Conservation (phyloP, 2,797 vertebrate species). For the Astyanax mexicanus region DNA sequence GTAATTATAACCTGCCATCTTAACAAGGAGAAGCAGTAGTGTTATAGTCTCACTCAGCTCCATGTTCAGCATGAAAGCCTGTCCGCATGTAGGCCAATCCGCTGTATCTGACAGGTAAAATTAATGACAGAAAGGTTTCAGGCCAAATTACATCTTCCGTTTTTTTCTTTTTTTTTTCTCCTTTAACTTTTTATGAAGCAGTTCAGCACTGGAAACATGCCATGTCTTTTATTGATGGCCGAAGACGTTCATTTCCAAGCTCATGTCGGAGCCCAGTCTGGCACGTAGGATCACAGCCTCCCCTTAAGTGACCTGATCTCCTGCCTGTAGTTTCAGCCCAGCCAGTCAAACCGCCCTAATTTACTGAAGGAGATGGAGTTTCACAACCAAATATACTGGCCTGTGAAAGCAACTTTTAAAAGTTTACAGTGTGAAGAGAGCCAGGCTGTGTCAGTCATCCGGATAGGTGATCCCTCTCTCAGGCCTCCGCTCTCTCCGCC, state of each 20-base stretch:
- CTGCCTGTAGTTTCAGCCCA: constrained; percentile 11
- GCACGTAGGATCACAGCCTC: constrained; percentile 17
- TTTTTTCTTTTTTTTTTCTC: constrained; percentile 34
- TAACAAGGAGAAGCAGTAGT: constrained; percentile 43
- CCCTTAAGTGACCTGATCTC: constrained; percentile 49
- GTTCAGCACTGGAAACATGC: constrained; percentile 49
- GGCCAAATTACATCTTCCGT: constrained; percentile 50
- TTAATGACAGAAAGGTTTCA: constrained; percentile 55
- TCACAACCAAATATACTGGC: constrained; percentile 49
- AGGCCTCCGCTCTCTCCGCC: constrained; percentile 22
- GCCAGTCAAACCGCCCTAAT: constrained; percentile 36
- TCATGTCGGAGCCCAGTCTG: constrained; percentile 23
- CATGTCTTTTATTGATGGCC: constrained; percentile 52
- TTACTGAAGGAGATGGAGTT: constrained; percentile 43
- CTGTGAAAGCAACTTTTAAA: constrained; percentile 44
- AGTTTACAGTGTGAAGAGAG: constrained; percentile 48
- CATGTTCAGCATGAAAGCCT: not conserved
- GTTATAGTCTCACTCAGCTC: constrained; percentile 36
- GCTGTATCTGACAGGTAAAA: constrained; percentile 48
- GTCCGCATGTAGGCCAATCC: constrained; percentile 19
- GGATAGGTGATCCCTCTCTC: constrained; percentile 54
- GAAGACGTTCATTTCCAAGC: constrained; percentile 43
- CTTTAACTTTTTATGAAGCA: constrained; percentile 46
- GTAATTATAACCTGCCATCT: constrained; percentile 42
- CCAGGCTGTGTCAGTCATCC: constrained; percentile 51